These are phyloP conservation scores for Lepidurus arcticus DNA, from an alignment of 1,140 invertebrate genomes.

Conservation along the genomic window DNA sequence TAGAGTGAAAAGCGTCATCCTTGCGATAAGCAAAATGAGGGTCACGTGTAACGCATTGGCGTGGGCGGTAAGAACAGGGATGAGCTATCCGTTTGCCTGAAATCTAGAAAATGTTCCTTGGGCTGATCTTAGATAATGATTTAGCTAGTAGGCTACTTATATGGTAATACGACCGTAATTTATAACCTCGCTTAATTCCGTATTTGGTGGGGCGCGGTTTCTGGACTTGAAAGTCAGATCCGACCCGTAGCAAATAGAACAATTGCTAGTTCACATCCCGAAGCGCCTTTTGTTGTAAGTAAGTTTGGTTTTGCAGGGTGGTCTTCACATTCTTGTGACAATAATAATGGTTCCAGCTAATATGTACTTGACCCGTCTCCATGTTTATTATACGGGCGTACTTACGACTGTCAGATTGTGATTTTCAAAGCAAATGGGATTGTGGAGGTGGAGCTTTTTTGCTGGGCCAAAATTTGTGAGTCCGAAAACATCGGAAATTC, in stretches of 20 bases:
- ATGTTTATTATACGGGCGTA: not conserved
- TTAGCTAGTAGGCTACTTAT: not conserved
- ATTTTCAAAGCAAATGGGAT: not conserved
- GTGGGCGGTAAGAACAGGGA: not conserved
- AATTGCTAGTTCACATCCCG: not conserved
- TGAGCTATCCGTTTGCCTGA: not conserved
- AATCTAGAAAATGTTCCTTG: not conserved
- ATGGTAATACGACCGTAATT: not conserved
- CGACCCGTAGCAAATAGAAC: conserved; percentile 4
- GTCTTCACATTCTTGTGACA: not conserved
- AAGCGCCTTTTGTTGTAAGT: not conserved
- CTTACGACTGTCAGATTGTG: not conserved
- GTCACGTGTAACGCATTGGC: not conserved
- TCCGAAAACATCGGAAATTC: not conserved
- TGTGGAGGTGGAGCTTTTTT: not conserved
- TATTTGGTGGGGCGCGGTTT: not conserved
- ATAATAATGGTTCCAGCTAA: not conserved
- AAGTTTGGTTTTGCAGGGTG: not conserved
- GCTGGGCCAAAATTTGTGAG: not conserved
- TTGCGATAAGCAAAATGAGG: not conserved
- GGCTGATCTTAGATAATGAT: not conserved
- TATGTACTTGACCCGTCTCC: not conserved
- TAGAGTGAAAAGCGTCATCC: not conserved
- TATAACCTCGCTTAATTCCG: not conserved
- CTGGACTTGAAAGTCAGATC: not conserved